Evolutionary conservation across 53 echinoderm and acorn worm genomes (phyloP).

Genomic region (Apostichopus leukothele): DNA sequence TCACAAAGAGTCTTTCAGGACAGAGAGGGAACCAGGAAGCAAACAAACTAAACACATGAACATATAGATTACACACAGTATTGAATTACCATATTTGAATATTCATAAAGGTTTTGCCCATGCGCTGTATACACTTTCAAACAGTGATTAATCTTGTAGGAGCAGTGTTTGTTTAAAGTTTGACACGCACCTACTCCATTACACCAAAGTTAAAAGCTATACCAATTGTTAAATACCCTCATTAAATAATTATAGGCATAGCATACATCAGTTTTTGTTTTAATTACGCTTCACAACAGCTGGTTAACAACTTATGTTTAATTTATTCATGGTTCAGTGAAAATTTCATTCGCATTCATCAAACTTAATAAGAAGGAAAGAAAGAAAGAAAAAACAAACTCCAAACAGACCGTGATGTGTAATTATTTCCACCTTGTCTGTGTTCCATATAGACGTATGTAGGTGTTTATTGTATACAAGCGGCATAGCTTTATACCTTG

Average conservation of each 20-base stretch:
- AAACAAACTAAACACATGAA: too few relatives aligned
- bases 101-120: too few relatives aligned
- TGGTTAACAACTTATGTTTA: slow-evolving; percentile 9
- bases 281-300: neutral
- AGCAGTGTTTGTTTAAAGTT: neutral
- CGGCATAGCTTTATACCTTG: too few relatives aligned
- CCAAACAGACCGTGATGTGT: too few relatives aligned
- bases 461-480: too few relatives aligned
- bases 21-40: too few relatives aligned
- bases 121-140: neutral
- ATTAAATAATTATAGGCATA: neutral
- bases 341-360: neutral
- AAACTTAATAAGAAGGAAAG: neutral
- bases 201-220: neutral
- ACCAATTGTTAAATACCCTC: neutral
- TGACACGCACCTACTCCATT: neutral
- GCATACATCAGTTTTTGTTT: neutral
- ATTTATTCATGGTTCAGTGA: slow-evolving; percentile 3
- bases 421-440: too few relatives aligned
- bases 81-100: too few relatives aligned
- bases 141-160: neutral
- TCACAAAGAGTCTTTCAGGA: too few relatives aligned
- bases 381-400: neutral
- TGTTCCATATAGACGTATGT: too few relatives aligned
- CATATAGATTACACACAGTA: too few relatives aligned